A percentile compares a stretch with the other conserved stretches of the same genome.
These are phyloP conservation scores for Progne subis DNA, from an alignment of 2,113 vertebrate species.

Conservation along the genomic window DNA sequence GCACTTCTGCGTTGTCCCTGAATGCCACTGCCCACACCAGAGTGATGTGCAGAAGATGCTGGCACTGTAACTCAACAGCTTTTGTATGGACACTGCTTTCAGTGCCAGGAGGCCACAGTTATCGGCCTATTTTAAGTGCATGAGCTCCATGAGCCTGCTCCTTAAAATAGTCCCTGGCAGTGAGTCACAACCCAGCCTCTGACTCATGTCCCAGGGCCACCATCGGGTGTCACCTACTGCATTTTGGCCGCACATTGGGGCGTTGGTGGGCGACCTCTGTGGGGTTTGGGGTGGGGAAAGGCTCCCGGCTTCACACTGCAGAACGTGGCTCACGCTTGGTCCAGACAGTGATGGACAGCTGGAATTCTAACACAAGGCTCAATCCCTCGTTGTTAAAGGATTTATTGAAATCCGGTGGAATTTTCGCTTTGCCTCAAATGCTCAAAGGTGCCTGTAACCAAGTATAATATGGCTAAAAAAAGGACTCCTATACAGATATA, in stretches of 20 bases:
- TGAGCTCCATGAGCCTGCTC: neutral
- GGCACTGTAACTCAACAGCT: neutral
- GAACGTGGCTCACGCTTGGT: neutral
- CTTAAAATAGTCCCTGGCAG: slow-evolving; percentile 20
- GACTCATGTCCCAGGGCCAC: neutral
- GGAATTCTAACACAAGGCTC: neutral
- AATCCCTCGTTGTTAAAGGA: neutral
- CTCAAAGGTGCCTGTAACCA: neutral
- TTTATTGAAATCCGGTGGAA: neutral
- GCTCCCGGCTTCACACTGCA: neutral
- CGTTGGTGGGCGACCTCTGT: fast-evolving
- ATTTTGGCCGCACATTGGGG: fast-evolving
- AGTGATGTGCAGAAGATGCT: neutral
- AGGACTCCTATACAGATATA: neutral
- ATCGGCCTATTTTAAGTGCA: neutral
- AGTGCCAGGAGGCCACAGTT: slow-evolving; percentile 18
- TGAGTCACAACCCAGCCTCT: neutral
- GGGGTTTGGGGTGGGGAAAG: neutral
- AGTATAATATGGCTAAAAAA: neutral
- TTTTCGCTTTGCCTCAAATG: neutral
- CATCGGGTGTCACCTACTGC: neutral
- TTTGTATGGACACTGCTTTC: neutral
- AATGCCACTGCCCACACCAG: neutral
- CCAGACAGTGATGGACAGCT: neutral
- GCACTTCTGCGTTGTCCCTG: neutral